Evolutionary conservation across 2,888 invertebrate species (phyloP).

Genomic region (Cecidostiba fungosa): DNA sequence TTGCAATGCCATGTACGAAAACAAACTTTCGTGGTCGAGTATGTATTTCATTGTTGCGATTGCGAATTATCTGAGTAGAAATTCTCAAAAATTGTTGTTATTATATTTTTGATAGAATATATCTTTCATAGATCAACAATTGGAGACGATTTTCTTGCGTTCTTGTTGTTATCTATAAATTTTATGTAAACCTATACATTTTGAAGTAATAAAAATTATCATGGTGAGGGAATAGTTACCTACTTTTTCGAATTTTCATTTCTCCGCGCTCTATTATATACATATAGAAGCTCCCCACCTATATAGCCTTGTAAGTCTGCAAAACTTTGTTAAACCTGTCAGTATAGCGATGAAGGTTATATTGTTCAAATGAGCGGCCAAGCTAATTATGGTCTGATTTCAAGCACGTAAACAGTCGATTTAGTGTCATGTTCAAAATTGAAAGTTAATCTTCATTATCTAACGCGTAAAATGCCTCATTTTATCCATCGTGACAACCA

Average conservation of each 20-base stretch:
- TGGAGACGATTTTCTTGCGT: constrained; percentile 23
- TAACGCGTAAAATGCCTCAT: too few relatives aligned
- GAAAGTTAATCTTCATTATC: too few relatives aligned
- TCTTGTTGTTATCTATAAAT: constrained; percentile 30
- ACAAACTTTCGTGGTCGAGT: neutral
- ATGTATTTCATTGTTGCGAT: constrained; percentile 9
- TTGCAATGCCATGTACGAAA: neutral
- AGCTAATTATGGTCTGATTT: neutral
- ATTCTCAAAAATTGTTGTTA: constrained; percentile 26
- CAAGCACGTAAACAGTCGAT: too few relatives aligned
- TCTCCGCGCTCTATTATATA: neutral
- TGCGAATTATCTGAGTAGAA: constrained; percentile 4
- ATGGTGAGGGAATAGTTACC: constrained; percentile 28
- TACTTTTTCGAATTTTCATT: neutral
- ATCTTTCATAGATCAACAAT: constrained; percentile 24
- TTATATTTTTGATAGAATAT: constrained; percentile 56
- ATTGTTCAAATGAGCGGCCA: neutral
- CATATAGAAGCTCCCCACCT: neutral
- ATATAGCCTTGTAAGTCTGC: neutral
- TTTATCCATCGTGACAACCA: neutral
- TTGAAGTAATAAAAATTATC: neutral
- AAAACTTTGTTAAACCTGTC: neutral
- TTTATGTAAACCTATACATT: constrained; percentile 12
- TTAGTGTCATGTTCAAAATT: too few relatives aligned
- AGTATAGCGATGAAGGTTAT: neutral